Evolutionary conservation across 2,113 vertebrate species (phyloP).

Genomic region (Phocoena sinus): DNA sequence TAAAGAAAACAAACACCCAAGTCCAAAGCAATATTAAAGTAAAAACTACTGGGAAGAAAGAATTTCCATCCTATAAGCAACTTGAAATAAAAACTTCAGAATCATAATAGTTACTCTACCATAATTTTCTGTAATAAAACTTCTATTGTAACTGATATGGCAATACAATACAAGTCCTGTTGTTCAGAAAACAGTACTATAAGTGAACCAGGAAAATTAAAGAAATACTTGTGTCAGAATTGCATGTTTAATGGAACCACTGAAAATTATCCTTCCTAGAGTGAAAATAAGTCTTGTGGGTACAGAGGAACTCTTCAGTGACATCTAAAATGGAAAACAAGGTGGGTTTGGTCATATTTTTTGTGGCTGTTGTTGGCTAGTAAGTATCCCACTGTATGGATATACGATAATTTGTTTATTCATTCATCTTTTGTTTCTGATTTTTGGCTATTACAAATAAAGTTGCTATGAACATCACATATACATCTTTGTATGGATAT

Average conservation of each 20-base stretch:
- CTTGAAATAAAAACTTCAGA: conserved; percentile 65
- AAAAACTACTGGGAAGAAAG: conserved; percentile 18
- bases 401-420: neutral
- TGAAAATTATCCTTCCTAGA: conserved; percentile 52
- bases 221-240: conserved; percentile 60
- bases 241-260: conserved; percentile 60
- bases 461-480: neutral
- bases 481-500: neutral
- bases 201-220: conserved; percentile 64
- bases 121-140: conserved; percentile 68
- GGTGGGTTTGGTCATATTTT: neutral
- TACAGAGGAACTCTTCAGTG: neutral
- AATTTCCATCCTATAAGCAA: conserved; percentile 36
- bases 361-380: neutral
- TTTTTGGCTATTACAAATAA: neutral
- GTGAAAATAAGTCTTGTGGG: conserved; percentile 34
- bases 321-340: conserved; percentile 23
- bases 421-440: neutral
- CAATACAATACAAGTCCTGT: conserved; percentile 57
- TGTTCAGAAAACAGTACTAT: conserved; percentile 69
- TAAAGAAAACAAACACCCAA: neutral
- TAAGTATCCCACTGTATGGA: neutral
- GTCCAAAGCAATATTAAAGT: neutral
- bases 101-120: conserved; percentile 51
- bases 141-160: conserved; percentile 62